phyloP scores from a whole-genome alignment of 2,888 invertebrate species.

The Gymnosoma rotundatum region DNA sequence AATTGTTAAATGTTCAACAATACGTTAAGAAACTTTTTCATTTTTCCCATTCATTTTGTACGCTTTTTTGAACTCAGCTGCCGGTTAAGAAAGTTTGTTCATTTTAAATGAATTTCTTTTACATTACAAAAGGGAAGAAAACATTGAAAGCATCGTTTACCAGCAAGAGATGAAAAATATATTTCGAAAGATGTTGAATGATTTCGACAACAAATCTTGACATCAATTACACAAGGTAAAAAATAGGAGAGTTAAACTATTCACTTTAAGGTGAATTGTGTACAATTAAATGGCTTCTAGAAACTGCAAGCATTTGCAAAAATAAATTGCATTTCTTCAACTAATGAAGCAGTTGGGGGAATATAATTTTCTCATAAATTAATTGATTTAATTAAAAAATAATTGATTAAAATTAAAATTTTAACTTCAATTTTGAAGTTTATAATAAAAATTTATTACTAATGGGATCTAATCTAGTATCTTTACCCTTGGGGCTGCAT shows the following conservation, averaged over 20 bases:
- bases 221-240: constrained; percentile 22
- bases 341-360: too few relatives aligned
- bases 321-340: background rate
- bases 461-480: too few relatives aligned
- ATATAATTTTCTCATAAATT: too few relatives aligned
- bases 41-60: constrained; percentile 3
- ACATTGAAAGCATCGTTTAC: background rate
- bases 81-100: constrained; percentile 49
- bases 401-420: too few relatives aligned
- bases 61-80: constrained; percentile 23
- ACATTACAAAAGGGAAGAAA: too few relatives aligned
- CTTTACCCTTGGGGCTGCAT: too few relatives aligned
- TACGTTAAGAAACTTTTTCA: constrained; percentile 21
- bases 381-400: too few relatives aligned
- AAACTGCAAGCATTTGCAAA: too few relatives aligned
- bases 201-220: constrained; percentile 27
- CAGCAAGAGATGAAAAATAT: background rate
- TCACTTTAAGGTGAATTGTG: too few relatives aligned
- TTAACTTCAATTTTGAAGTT: too few relatives aligned
- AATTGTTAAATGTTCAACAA: constrained; percentile 11
- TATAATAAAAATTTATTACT: too few relatives aligned
- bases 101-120: background rate
- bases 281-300: too few relatives aligned
- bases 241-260: background rate
- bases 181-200: constrained; percentile 15